Evolutionary conservation across 1,140 invertebrate species (phyloP), one percentile per base, ranked within the genome.

Genomic region (Drosophila aff.): DNA sequence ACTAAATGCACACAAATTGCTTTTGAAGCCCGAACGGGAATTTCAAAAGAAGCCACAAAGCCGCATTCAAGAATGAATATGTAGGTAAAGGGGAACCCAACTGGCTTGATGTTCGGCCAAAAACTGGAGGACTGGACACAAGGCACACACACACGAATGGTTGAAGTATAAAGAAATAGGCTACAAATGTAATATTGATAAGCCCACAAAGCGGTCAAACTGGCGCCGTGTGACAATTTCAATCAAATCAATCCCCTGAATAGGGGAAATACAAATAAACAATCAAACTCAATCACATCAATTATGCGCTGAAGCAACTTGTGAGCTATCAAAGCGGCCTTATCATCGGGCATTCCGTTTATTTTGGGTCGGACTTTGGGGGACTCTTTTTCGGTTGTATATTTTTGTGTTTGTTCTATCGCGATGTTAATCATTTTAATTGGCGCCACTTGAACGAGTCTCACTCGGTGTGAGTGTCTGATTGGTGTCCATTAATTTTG

Each of bases 201-300:
- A 87, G 84, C 69, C 28, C 77, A 67, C 53, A 81, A 71, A 74
- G 72, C 77, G 84, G 81, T 86, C 83, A 77, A 74, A 82, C 59
- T 63, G 82, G 59, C 78, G 47, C 60, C 40, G 40, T 31, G 26
- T 66, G 74, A 61, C 65, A 60, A 69, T 60, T 76, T 67, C 74
- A 76, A 76, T 76, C 74, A 76, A 76, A 76, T 76, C 62, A 67
- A 41, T 26, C 49, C 65, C 47, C 38, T 38, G 69, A 79, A 76
- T 68, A 59, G 71, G 79, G 79, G 68, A 47, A 63, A 55, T 75
- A 79, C 81, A 89, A 87, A 89, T 84, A 89, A 89, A 89, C 81
- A 89, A 89, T 89, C 84, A 89, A 89, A 79, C 85, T 81, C 85
- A 90, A 89, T 89, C 84, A 89, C 84, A 89, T 90, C 84, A 90